Evolutionary conservation across 2,113 vertebrate species (phyloP), one percentile per base, ranked within the genome.

Genomic region (Paedocypris sp.): DNA sequence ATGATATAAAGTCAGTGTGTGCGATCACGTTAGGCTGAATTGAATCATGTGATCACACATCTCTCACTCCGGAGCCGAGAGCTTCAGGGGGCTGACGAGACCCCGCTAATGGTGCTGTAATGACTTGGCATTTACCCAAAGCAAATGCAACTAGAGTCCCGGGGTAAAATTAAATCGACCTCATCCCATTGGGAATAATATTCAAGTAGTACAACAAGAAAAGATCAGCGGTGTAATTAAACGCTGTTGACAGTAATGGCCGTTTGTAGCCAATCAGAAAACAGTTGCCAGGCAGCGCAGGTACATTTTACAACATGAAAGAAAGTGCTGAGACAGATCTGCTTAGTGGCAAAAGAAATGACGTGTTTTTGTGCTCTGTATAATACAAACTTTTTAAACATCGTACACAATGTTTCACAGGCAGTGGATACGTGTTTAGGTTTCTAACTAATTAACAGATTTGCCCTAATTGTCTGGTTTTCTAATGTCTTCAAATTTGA

Each of bases 101-200:
- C 25, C 32, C 29, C 45, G 43, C 22, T 70, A 66, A 70, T 50
- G 29, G 43, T 26, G 19, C 38, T 45, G 43, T 70, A 66, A 66
- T 58, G 33, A 66, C 66, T 64, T 71, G 46, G 65, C 64, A 64
- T 60, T 67, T 25, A 33, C 39, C 57, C 67, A 60, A 6, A 50
- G 15, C 18, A 39, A 50, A 48, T 33, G 32, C 48, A 43, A 43
- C 42, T 39, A 36, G 45, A 64, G 22, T 56, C 48, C 57, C 20
- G 36, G 29, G 15, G 42, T 12, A 33, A 26, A 60, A 64, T 29
- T 41, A 54, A n/a, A n/a, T n/a, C n/a, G n/a, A n/a, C n/a, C n/a
- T n/a, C 33, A 33, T 61, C 65, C 35, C 25, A 9, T 6, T 61
- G 41, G 39, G 66, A 50, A 5, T 62, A 26, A 56, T 28, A 12